phyloP scores from a whole-genome alignment of 2,888 invertebrate genomes.

The Apantesis nais region DNA sequence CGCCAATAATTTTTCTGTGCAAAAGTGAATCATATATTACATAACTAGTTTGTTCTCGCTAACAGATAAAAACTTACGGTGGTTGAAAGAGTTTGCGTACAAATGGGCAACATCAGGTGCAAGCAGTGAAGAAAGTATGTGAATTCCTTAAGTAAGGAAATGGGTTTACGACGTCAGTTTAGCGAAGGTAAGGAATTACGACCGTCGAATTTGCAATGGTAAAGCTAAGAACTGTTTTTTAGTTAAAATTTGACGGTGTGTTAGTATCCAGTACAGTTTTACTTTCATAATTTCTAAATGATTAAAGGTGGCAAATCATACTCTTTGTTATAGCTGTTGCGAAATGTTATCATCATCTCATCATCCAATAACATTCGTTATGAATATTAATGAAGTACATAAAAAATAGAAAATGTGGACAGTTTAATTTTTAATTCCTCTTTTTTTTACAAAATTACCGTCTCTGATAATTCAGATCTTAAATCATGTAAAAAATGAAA shows the following conservation, averaged over 20 bases:
- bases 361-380: too few relatives aligned
- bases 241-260: neutral
- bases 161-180: neutral
- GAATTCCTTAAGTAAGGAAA: slow-evolving; percentile 5
- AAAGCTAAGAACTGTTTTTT: slow-evolving; percentile 1
- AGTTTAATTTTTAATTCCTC: too few relatives aligned
- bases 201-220: neutral
- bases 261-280: too few relatives aligned
- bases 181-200: neutral
- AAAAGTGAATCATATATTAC: slow-evolving; percentile 17
- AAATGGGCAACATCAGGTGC: slow-evolving; percentile 24
- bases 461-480: too few relatives aligned
- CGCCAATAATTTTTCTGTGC: neutral
- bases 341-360: too few relatives aligned
- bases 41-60: slow-evolving; percentile 23
- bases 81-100: slow-evolving; percentile 19
- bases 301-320: too few relatives aligned
- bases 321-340: too few relatives aligned
- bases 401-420: too few relatives aligned
- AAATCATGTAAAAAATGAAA: too few relatives aligned
- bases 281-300: too few relatives aligned
- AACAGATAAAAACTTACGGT: slow-evolving; percentile 32
- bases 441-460: too few relatives aligned
- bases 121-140: slow-evolving; percentile 15
- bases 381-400: too few relatives aligned